Evolutionary conservation across 2,797 vertebrate genomes (phyloP), one percentile per base, ranked within the genome.

Genomic region (Pelochelys cantorii): DNA sequence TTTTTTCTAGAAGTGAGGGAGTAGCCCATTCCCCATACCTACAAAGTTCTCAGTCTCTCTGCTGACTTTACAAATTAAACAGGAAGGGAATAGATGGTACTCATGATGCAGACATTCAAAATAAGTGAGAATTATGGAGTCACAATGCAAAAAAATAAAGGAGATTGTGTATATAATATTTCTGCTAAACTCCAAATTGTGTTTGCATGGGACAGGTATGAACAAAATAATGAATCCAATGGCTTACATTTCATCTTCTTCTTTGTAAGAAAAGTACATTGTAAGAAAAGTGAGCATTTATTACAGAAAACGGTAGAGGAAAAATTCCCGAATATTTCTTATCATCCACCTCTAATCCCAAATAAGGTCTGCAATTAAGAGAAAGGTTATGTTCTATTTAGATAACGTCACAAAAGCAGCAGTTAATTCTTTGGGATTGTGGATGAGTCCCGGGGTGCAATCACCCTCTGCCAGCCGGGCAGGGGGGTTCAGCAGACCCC

Each of bases 401-500:
- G 96, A 89, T 74, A 96, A 91, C 88, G 34, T 57, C 34, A 80
- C 68, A 79, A 95, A 95, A 90, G 17, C n/a, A 68, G n/a, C n/a
- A 34, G n/a, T 34, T 68, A 34, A 68, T 34, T 68, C 17, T 11
- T 68, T 68, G 65, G n/a, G 12, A n/a, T n/a, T n/a, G n/a, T n/a
- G n/a, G n/a, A n/a, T n/a, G n/a, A n/a, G n/a, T n/a, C n/a, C n/a
- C n/a, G n/a, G n/a, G n/a, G n/a, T n/a, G n/a, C n/a, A n/a, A n/a
- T n/a, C n/a, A n/a, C n/a, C n/a, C n/a, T n/a, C n/a, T n/a, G n/a
- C n/a, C n/a, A n/a, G n/a, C n/a, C n/a, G n/a, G n/a, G n/a, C n/a
- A n/a, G n/a, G n/a, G n/a, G n/a, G n/a, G n/a, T n/a, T n/a, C n/a
- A n/a, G n/a, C n/a, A n/a, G n/a, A n/a, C n/a, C n/a, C n/a, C n/a